phyloP scores from a whole-genome alignment of 1,140 invertebrate species.

The Bombus pascuorum region DNA sequence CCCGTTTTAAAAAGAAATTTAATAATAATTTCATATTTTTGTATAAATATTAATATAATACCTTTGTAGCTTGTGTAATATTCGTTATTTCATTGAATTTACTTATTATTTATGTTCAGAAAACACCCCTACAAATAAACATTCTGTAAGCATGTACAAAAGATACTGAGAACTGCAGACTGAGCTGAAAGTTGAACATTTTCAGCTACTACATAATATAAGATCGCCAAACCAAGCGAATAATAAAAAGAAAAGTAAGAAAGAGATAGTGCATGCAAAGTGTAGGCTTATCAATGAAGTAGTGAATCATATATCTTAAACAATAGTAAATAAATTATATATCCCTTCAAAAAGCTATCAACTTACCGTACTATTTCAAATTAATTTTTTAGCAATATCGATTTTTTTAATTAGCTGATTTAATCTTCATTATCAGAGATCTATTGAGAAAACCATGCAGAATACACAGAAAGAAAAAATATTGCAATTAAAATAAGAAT shows the following conservation, averaged over 20 bases:
- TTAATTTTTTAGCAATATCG: not conserved
- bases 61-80: not conserved
- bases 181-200: not conserved
- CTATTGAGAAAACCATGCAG: not conserved
- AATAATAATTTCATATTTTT: not conserved
- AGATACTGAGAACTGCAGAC: slow-evolving; percentile 8
- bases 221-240: slow-evolving; percentile 26
- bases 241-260: not conserved
- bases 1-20: not conserved
- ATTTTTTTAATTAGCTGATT: too few relatives aligned
- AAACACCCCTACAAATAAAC: slow-evolving; percentile 50
- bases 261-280: slow-evolving; percentile 22
- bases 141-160: slow-evolving; percentile 41
- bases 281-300: slow-evolving; percentile 6
- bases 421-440: too few relatives aligned
- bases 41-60: not conserved
- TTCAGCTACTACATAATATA: not conserved
- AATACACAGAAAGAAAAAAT: not conserved
- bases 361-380: not conserved
- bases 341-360: not conserved
- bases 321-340: not conserved
- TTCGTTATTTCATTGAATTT: not conserved
- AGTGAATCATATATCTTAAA: not conserved
- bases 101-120: not conserved
- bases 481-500: not conserved